Percentiles rank a stretch among this genome's conserved stretches.
Evolutionary conservation across 2,888 invertebrate species (phyloP).

Genomic region (Heliconius erato): DNA sequence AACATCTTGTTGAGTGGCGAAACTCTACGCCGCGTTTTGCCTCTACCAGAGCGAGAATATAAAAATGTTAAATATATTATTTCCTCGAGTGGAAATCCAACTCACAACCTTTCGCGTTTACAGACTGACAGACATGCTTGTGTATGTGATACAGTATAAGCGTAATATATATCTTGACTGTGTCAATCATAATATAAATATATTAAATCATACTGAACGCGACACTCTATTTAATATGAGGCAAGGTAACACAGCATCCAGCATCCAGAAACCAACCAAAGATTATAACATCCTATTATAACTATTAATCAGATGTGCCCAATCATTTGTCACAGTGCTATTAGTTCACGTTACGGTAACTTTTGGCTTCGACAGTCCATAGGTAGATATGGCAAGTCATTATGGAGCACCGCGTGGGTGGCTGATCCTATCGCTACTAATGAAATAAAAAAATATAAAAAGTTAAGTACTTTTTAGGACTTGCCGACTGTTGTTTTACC

Average conservation of each 20-base stretch:
- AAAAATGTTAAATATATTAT: too few relatives aligned
- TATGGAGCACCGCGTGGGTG: slow-evolving; percentile 79
- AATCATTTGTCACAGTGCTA: slow-evolving; percentile 47
- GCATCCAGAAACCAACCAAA: slow-evolving; percentile 19
- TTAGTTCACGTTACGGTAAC: slow-evolving; percentile 53
- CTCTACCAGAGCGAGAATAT: too few relatives aligned
- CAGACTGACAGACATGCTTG: too few relatives aligned
- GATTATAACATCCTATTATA: slow-evolving; percentile 29
- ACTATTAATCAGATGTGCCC: slow-evolving; percentile 36
- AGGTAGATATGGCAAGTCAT: slow-evolving; percentile 82
- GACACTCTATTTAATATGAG: neutral
- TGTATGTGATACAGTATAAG: too few relatives aligned
- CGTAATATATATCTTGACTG: too few relatives aligned
- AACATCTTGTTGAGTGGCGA: too few relatives aligned
- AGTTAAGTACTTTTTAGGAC: slow-evolving; percentile 46
- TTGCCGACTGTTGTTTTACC: slow-evolving; percentile 17
- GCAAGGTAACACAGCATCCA: neutral
- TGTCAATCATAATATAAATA: too few relatives aligned
- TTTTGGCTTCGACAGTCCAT: slow-evolving; percentile 65
- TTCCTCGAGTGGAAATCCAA: too few relatives aligned
- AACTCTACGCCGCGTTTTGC: too few relatives aligned
- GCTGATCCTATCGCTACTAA: slow-evolving; percentile 81
- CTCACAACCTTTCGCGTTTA: too few relatives aligned
- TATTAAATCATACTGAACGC: neutral
- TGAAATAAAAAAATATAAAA: slow-evolving; percentile 83